A percentile compares a stretch with the other conserved stretches of the same genome.
These are phyloP conservation scores for Panthera tigris DNA, from an alignment of 2,113 vertebrate species.

Conservation along the genomic window DNA sequence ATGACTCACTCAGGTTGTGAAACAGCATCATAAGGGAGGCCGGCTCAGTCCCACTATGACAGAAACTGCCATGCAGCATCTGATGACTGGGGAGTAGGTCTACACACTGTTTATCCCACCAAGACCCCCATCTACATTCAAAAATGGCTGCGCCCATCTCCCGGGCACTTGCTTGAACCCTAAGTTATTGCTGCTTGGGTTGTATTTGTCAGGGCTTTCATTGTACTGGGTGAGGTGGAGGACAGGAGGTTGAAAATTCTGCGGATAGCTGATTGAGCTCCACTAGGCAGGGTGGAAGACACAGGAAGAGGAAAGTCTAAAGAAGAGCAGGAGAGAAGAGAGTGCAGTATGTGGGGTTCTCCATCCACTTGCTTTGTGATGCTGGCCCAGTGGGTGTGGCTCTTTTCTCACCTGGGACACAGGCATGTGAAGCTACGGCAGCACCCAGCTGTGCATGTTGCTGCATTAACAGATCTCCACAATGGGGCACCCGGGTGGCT, in stretches of 20 bases:
- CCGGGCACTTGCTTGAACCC: not conserved
- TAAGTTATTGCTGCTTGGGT: not conserved
- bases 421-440: accelerated
- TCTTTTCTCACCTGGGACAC: not conserved
- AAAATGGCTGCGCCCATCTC: not conserved
- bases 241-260: not conserved
- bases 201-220: not conserved
- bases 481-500: no score
- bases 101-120: not conserved
- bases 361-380: not conserved
- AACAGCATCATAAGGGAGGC: not conserved
- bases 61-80: not conserved
- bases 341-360: accelerated
- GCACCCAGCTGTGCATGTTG: no score
- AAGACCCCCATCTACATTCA: not conserved
- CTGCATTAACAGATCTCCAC: not conserved
- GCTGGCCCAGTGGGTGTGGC: not conserved
- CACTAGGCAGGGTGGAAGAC: not conserved
- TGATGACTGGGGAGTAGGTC: not conserved
- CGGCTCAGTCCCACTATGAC: not conserved
- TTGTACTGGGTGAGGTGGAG: no score
- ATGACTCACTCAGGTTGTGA: not conserved
- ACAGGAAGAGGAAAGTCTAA: not conserved
- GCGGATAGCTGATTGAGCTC: not conserved
- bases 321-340: not conserved